These are phyloP conservation scores for Cryptosula pallasiana DNA, from an alignment of 2,888 invertebrate species.

Conservation along the genomic window DNA sequence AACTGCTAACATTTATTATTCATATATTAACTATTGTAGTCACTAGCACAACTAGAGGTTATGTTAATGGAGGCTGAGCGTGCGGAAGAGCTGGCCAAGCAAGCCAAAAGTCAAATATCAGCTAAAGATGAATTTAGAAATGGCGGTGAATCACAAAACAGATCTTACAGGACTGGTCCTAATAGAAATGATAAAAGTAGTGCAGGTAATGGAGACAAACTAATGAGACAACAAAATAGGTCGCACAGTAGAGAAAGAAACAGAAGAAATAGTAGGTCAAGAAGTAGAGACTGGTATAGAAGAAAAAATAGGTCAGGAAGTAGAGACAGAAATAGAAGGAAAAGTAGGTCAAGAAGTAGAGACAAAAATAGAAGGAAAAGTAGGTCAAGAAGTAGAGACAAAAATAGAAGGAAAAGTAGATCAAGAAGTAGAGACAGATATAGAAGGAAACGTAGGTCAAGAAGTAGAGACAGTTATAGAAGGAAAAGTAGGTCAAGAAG, in stretches of 20 bases:
- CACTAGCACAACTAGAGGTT: conserved; percentile 56
- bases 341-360: conserved; percentile 23
- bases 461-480: conserved; percentile 28
- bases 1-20: neutral
- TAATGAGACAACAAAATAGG: conserved; percentile 19
- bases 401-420: neutral
- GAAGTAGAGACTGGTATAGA: neutral
- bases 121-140: no score
- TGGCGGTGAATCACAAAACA: no score
- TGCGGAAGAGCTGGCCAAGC: conserved; percentile 26
- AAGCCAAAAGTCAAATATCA: conserved; percentile 23
- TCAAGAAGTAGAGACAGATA: conserved; percentile 22
- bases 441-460: conserved; percentile 29
- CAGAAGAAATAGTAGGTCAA: neutral
- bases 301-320: conserved; percentile 33
- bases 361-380: conserved; percentile 25
- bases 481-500: conserved; percentile 24
- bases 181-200: neutral
- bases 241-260: conserved; percentile 25
- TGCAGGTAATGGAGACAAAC: neutral
- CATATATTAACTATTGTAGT: conserved; percentile 45
- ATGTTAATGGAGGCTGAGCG: conserved; percentile 58
- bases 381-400: conserved; percentile 30
- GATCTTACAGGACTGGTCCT: neutral
- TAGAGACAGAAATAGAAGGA: conserved; percentile 27